Percentiles rank a stretch among this genome's conserved stretches.
Conservation (phyloP, 2,113 vertebrate species). For the Cacatua alba region DNA sequence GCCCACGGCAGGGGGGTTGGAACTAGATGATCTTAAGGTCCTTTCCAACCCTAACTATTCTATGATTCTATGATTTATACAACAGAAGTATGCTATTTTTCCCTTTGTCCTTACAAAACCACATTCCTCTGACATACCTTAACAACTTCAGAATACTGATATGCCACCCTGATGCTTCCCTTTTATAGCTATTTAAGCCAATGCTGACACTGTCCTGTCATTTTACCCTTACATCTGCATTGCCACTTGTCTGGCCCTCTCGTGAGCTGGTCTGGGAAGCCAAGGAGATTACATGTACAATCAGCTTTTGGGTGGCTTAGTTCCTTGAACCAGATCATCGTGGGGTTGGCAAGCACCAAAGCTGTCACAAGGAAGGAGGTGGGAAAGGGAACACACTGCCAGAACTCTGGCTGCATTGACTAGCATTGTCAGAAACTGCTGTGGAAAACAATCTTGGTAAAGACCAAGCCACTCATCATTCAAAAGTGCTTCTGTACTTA, state of each 20-base stretch:
- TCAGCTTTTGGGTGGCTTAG: constrained; percentile 15
- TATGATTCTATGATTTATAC: not conserved
- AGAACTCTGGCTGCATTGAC: not conserved
- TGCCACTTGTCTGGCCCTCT: not conserved
- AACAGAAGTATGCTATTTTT: not conserved
- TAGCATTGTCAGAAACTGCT: accelerated
- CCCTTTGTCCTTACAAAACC: not conserved
- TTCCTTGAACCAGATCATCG: constrained; percentile 15
- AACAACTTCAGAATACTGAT: not conserved
- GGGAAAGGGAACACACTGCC: not conserved
- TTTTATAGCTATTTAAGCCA: not conserved
- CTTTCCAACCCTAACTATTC: too few species aligned
- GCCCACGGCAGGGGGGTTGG: too few species aligned
- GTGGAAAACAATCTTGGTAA: not conserved
- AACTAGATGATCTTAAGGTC: too few species aligned
- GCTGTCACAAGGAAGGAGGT: not conserved
- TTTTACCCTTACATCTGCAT: not conserved
- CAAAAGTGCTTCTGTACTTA: not conserved
- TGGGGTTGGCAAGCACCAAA: not conserved
- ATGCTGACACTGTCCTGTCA: not conserved
- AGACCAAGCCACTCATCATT: not conserved
- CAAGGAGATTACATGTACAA: constrained; percentile 17
- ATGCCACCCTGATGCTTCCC: not conserved
- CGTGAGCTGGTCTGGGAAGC: not conserved
- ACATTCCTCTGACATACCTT: not conserved